These are phyloP conservation scores for Ailurus styani DNA, from an alignment of 2,113 vertebrate genomes.

Conservation along the genomic window DNA sequence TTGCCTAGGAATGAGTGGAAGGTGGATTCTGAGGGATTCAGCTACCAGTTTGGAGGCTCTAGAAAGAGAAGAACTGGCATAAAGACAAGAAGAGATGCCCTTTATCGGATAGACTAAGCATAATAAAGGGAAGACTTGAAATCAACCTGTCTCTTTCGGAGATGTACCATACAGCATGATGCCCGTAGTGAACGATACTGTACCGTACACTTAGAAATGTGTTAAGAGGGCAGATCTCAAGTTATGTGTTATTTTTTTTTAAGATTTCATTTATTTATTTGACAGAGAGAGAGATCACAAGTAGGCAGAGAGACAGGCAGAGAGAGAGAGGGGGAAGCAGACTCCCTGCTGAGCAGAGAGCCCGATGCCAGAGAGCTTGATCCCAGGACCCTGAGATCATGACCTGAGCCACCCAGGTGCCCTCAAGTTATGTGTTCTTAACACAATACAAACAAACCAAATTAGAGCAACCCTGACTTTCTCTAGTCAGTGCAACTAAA, in stretches of 20 bases:
- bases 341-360: too few species aligned
- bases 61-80: neutral
- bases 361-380: too few species aligned
- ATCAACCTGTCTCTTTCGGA: neutral
- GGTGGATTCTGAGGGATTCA: neutral
- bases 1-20: neutral
- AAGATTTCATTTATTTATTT: too few species aligned
- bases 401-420: too few species aligned
- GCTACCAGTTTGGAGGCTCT: neutral
- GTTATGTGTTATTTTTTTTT: too few species aligned
- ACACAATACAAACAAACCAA: neutral
- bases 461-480: neutral
- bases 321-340: too few species aligned
- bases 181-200: neutral
- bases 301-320: too few species aligned
- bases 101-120: neutral
- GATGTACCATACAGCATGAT: neutral
- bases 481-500: neutral
- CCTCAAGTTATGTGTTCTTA: neutral
- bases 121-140: neutral
- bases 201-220: neutral
- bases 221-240: neutral
- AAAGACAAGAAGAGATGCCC: neutral
- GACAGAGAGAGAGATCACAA: too few species aligned
- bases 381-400: too few species aligned